A percentile compares a stretch with the other conserved stretches of the same genome.
These are phyloP conservation scores for Parus major DNA, from an alignment of 2,113 vertebrate genomes.

Conservation along the genomic window DNA sequence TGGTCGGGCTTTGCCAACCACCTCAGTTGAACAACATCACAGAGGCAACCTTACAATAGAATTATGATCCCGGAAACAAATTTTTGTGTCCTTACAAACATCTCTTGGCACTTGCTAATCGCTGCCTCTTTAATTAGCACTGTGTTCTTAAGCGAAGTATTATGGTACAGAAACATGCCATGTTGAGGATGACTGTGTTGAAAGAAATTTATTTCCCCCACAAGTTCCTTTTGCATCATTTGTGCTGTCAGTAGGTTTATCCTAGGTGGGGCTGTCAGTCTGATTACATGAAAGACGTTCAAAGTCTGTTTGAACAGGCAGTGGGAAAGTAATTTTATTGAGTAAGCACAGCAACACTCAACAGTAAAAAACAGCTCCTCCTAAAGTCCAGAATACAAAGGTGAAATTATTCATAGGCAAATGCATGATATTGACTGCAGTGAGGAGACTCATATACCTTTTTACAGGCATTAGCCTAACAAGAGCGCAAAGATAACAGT, in stretches of 20 bases:
- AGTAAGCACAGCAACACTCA: not conserved
- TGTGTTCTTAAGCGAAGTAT: not conserved
- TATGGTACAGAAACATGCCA: not conserved
- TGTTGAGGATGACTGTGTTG: not conserved
- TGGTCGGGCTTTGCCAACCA: not conserved
- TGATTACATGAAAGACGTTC: not conserved
- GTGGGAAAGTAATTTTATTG: not conserved
- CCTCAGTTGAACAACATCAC: not conserved
- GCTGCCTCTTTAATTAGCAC: not conserved
- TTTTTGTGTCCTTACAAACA: not conserved
- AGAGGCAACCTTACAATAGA: not conserved
- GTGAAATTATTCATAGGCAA: constrained; percentile 15
- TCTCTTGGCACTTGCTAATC: not conserved
- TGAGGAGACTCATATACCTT: not conserved
- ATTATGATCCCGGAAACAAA: not conserved
- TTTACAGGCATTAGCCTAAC: rapidly evolving
- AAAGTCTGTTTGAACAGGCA: constrained; percentile 15
- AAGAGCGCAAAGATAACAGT: not conserved
- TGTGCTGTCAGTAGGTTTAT: not conserved
- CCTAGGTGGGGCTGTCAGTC: constrained; percentile 7
- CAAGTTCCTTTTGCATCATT: not conserved
- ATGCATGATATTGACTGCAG: not conserved
- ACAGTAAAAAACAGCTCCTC: not conserved
- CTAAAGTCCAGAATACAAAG: constrained; percentile 26
- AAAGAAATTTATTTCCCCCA: not conserved